These are phyloP conservation scores for Myotis pilosus DNA, from an alignment of 2,797 vertebrate genomes.

Conservation along the genomic window DNA sequence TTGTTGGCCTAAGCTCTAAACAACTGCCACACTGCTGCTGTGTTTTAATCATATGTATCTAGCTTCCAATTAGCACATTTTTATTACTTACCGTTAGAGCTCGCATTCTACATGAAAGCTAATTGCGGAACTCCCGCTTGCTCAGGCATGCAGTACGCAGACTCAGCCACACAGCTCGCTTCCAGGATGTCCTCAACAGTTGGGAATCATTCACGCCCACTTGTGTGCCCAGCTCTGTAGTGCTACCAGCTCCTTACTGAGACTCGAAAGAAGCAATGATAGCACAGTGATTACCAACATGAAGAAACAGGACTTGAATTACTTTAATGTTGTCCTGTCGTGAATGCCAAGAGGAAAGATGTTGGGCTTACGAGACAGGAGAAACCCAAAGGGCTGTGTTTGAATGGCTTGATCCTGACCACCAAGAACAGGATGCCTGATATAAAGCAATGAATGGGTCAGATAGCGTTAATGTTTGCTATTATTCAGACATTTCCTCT, in stretches of 20 bases:
- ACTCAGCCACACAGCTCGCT: background rate
- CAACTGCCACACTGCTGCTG: background rate
- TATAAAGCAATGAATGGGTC: background rate
- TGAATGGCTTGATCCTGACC: too few relatives aligned
- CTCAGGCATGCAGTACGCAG: rapidly evolving
- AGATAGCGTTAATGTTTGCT: background rate
- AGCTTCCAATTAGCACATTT: background rate
- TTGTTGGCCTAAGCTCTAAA: background rate
- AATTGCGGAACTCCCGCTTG: background rate
- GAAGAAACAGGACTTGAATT: background rate
- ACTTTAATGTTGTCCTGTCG: background rate
- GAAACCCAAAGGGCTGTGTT: background rate
- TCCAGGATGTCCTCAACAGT: background rate
- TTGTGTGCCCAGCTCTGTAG: rapidly evolving
- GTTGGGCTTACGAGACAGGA: background rate
- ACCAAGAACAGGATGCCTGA: background rate
- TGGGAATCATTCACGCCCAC: background rate
- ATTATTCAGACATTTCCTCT: background rate
- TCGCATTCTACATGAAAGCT: background rate
- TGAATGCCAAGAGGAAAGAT: background rate
- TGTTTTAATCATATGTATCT: background rate
- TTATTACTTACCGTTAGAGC: background rate
- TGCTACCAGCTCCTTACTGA: background rate
- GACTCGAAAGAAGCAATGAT: background rate
- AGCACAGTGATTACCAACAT: background rate